Evolutionary conservation across 2,797 vertebrate genomes (phyloP).

Genomic region (Alca torda): DNA sequence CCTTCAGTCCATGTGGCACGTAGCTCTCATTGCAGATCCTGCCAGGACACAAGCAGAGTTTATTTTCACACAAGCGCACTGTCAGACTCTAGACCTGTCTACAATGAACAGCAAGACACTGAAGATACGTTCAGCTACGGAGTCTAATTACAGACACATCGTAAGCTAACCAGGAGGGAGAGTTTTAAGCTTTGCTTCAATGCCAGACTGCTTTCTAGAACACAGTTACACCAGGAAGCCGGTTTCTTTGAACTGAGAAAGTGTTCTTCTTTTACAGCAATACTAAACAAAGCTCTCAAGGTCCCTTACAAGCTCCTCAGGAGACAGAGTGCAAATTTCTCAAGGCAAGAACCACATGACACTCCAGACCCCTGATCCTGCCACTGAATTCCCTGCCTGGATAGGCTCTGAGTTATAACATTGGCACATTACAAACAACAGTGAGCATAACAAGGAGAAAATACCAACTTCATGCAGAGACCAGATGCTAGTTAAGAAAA

Average conservation of each 20-base stretch:
- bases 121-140: background rate
- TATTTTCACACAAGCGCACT: background rate
- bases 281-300: background rate
- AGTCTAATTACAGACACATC: background rate
- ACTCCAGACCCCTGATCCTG: background rate
- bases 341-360: background rate
- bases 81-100: background rate
- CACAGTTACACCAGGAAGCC: background rate
- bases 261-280: background rate
- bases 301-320: background rate
- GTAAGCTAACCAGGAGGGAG: background rate
- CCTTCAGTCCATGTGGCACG: constrained; percentile 94
- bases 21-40: constrained; percentile 94
- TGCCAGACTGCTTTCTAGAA: background rate
- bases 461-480: background rate
- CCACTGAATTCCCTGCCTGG: background rate
- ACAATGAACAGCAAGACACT: background rate
- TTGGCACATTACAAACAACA: background rate
- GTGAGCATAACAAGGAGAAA: background rate
- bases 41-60: constrained; percentile 60
- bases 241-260: background rate
- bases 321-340: background rate
- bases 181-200: constrained; percentile 2
- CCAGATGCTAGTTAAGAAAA: background rate
- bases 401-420: background rate